Percentiles rank a stretch among this genome's conserved stretches.
These are phyloP conservation scores for Dasypus novemcinctus DNA, from an alignment of 2,113 vertebrate genomes.

Conservation along the genomic window DNA sequence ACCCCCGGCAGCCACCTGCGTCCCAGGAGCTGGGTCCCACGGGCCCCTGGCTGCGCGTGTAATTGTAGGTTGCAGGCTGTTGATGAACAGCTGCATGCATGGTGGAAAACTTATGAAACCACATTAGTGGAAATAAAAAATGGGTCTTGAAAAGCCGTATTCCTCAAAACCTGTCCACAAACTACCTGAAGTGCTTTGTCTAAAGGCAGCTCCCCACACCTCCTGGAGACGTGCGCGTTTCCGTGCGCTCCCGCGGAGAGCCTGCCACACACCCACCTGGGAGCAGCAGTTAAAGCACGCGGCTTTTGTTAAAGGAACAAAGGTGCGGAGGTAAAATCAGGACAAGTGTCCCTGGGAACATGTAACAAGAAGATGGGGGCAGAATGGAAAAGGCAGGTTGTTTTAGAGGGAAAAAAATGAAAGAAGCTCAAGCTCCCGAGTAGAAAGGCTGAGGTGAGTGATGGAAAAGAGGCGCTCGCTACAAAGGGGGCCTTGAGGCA, in stretches of 20 bases:
- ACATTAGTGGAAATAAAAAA: slow-evolving; percentile 7
- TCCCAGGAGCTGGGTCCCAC: background rate
- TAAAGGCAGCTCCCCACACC: background rate
- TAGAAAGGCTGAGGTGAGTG: slow-evolving; percentile 66
- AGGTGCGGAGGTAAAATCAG: slow-evolving; percentile 53
- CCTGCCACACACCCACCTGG: background rate
- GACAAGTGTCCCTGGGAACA: slow-evolving; percentile 56
- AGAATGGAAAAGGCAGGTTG: slow-evolving; percentile 48
- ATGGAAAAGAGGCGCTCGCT: slow-evolving; percentile 58
- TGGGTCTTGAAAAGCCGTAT: background rate
- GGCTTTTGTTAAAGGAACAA: background rate
- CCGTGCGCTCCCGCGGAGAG: background rate
- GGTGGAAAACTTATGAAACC: slow-evolving; percentile 22
- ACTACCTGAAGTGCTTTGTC: background rate
- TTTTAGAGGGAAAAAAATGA: slow-evolving; percentile 59
- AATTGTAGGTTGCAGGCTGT: background rate
- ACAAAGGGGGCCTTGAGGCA: slow-evolving; percentile 65
- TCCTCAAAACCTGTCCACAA: slow-evolving; percentile 29
- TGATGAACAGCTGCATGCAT: background rate
- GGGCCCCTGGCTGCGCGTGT: too few relatives aligned
- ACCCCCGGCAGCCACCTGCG: background rate
- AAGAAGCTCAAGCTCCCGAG: slow-evolving; percentile 42
- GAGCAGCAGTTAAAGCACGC: background rate
- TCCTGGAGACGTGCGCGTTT: background rate
- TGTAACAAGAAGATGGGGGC: slow-evolving; percentile 55